Evolutionary conservation across 2,888 invertebrate species (phyloP).

Genomic region (Metopia argyrocephala): DNA sequence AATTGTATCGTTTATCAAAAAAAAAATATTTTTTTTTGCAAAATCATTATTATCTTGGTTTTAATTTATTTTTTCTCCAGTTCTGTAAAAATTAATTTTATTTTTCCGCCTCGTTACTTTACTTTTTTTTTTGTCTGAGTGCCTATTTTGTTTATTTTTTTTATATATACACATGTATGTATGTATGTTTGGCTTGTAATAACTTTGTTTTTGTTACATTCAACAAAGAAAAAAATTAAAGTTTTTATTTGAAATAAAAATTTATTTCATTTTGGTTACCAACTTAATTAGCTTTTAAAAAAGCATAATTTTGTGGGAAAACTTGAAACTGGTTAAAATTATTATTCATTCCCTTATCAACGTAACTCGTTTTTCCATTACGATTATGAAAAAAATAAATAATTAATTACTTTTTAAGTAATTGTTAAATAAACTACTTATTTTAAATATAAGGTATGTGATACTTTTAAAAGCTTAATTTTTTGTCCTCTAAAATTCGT

Average conservation of each 20-base stretch:
- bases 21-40: background rate
- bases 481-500: no score
- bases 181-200: background rate
- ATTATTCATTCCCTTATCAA: background rate
- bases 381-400: no score
- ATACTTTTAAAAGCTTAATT: background rate
- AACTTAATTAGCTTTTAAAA: constrained; percentile 13
- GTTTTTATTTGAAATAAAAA: background rate
- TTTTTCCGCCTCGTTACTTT: constrained; percentile 3
- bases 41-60: background rate
- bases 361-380: background rate
- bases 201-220: background rate
- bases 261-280: constrained; percentile 1
- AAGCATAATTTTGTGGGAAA: constrained; percentile 35
- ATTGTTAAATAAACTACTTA: no score
- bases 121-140: background rate
- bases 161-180: background rate
- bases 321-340: constrained; percentile 38
- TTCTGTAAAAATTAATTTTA: background rate
- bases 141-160: background rate
- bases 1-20: background rate
- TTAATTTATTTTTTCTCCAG: background rate
- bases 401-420: constrained; percentile 28
- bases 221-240: background rate
- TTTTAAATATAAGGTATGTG: no score